Evolutionary conservation across 2,113 vertebrate genomes (phyloP), one percentile per base, ranked within the genome.

Genomic region (Hippolais icterina): DNA sequence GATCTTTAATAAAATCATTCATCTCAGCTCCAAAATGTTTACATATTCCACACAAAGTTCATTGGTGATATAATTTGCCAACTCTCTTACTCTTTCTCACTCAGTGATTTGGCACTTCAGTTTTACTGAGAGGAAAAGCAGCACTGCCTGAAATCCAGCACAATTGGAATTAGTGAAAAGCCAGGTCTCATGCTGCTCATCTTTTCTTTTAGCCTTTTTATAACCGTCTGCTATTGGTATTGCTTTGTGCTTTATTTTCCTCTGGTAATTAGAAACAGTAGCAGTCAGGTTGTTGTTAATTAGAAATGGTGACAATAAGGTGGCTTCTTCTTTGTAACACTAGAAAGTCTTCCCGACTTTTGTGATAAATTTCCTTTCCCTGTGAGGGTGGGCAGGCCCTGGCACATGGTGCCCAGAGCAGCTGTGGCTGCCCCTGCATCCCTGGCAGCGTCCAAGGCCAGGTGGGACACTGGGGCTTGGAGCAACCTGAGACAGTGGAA

Each of bases 201-300:
- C 87, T 96, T 98, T 97, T 95, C 96, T 95, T 96, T 95, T 87
- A 97, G 92, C 68, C 75, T 97, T 95, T 85, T 90, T 68, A 53
- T 57, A 96, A 61, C 95, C 96, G 96, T 97, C 96, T 98, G 97
- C 84, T 97, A 66, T 83, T 91, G 82, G 66, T 87, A 56, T 52
- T 60, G 28, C 37, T 78, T 69, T 50, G 64, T 65, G 50, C 37
- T 94, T 33, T 89, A n/a, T 93, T 96, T 96, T 87, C 88, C 28
- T 91, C 35, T 94, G 79, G 90, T 96, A 95, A 95, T 82, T 83
- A 94, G 76, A 90, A 90, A 79, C 52, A 70, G 63, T 83, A 91
- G 80, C 78, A 90, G 77, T 29, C 41, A 92, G 89, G 91, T 72
- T 91, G 50, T 37, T 93, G 87, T 92, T 96, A 94, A 95, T 90